Base-by-base conservation (phyloP, 2,888 invertebrate species). In the Auanema sp. region DNA sequence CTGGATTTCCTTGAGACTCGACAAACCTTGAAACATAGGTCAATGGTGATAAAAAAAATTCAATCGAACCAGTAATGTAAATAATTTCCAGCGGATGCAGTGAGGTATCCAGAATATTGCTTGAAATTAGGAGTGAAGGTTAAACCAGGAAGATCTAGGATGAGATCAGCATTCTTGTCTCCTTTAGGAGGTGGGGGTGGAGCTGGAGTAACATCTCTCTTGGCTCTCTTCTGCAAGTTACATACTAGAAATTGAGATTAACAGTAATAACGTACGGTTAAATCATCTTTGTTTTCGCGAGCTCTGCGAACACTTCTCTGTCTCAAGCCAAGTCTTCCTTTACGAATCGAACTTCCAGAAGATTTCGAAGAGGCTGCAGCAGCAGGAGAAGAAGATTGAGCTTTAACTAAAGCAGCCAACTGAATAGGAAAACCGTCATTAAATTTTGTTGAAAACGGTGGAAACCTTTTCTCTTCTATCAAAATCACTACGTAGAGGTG, bases 71-170 rank as follows among this genome's bases (percentile, higher is more conserved):
- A 86, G 74, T 86, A 86, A 69, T 85, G 85, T 4, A 86, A 78
- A 40, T 81, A 77, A 67, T 84, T 84, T 52, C 78, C 77, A 6
- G 61, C n/a, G 8, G 65, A 68, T 10, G 76, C 77, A 10, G 68
- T 65, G 4, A 80, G 63, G 54, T 79, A 86, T n/a, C 86, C 86
- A n/a, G 86, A 85, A 69, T 85, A 86, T 47, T 86, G 86, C 54
- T 83, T 83, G 82, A 85, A 86, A 43, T 65, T 75, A 11, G 68
- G 69, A 16, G 64, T 66, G 63, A 67, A 80, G 1, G 80, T 81
- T 8, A 79, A 53, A 24, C 80, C 80, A 40, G 80, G 80, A 41
- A 80, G 73, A 14, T 68, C 60, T 33, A 53, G 58, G 11, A 74
- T 65, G 24, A 65, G 54, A 56, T 74, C 72, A 16, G 63, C 55